Evolutionary conservation across 2,113 vertebrate species (phyloP), one percentile per base, ranked within the genome.

Genomic region (Opisthocomus hoazin): DNA sequence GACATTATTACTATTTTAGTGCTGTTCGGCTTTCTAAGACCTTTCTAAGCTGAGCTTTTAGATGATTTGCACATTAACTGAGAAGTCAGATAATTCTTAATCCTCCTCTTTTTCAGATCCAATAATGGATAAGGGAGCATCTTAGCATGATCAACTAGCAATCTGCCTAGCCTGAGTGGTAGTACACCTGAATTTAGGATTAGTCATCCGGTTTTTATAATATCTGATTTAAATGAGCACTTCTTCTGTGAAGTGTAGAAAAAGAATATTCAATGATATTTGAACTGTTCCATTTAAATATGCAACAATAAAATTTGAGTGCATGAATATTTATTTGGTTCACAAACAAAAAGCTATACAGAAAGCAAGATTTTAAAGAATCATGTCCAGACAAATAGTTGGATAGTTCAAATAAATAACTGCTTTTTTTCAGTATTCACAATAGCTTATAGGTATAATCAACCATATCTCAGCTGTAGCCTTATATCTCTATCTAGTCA

Each of bases 21-120:
- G 69, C 94, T 96, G 54, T 90, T 92, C 63, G 18, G 93, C 78
- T 95, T 97, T 97, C 95, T 97, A 97, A 97, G 97, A 97, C 94
- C 95, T 96, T 94, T 93, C 97, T 96, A 96, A 97, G 97, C 97
- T 86, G 90, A 97, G 97, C 97, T 97, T 98, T 98, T 97, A 98
- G 98, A 98, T 99, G 98, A 99, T 99, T 99, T 99, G 98, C 98
- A 99, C 98, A 99, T 99, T 99, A 99, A 99, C 98, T 97, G 98
- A 98, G 97, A 98, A 98, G 98, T 98, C 98, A 98, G 99, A 99
- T 99, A 98, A 99, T 99, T 99, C 98, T 98, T 99, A 99, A 99
- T 98, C 98, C 98, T 99, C 98, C 98, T 99, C 97, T 96, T 99
- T 98, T 98, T 98, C 98, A 98, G 98, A 99, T 99, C 98, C 98